Evolutionary conservation across 2,888 invertebrate species (phyloP).

Genomic region (Sphaerophoria taeniata): DNA sequence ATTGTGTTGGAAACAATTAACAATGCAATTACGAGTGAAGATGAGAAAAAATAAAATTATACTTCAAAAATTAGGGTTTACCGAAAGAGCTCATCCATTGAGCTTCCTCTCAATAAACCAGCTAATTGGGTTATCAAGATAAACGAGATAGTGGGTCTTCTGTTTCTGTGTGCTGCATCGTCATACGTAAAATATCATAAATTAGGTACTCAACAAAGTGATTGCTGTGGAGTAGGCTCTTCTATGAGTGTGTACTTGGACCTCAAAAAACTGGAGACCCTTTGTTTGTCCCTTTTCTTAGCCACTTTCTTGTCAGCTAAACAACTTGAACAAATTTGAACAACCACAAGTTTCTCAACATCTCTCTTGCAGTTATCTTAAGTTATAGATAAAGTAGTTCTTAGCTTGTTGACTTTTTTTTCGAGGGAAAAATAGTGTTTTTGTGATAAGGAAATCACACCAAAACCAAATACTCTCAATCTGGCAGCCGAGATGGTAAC

Average conservation of each 20-base stretch:
- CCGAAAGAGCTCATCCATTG: background rate
- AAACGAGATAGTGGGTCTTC: constrained; percentile 55
- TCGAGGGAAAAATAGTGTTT: constrained; percentile 9
- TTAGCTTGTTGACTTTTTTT: constrained; percentile 9
- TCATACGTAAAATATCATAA: constrained; percentile 51
- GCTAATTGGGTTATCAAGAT: constrained; percentile 70
- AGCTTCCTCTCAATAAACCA: constrained; percentile 49
- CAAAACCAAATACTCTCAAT: background rate
- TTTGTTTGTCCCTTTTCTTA: constrained; percentile 16
- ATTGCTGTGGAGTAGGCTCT: constrained; percentile 54
- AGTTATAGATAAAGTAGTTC: constrained; percentile 40
- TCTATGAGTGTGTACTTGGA: constrained; percentile 21
- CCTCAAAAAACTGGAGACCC: constrained; percentile 38
- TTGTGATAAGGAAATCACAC: constrained; percentile 25
- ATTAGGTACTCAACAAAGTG: constrained; percentile 65
- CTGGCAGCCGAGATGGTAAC: background rate
- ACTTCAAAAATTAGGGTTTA: constrained; percentile 29
- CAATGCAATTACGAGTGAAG: constrained; percentile 58
- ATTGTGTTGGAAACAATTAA: constrained; percentile 59
- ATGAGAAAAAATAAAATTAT: constrained; percentile 2
- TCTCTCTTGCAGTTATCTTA: constrained; percentile 12
- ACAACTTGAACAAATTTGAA: constrained; percentile 50
- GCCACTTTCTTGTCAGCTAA: constrained; percentile 52
- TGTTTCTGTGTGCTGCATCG: background rate
- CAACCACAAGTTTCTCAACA: constrained; percentile 23